Conservation (phyloP, 2,888 invertebrate species). For the Nasonia oneida region DNA sequence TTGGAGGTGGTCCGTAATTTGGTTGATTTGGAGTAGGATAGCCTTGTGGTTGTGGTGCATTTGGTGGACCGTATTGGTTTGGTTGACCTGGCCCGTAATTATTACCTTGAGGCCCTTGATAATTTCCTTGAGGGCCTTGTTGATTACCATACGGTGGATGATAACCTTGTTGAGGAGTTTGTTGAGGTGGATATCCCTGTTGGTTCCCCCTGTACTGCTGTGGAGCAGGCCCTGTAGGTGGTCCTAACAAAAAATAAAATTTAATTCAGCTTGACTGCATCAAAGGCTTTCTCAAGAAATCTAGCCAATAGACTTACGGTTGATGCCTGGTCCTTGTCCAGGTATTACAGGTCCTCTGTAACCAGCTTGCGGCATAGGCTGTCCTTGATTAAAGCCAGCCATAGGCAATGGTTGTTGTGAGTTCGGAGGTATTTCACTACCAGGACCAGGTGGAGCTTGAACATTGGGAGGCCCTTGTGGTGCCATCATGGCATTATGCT, state of each 20-base stretch:
- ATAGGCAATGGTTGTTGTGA: conserved; percentile 76
- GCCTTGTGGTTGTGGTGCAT: conserved; percentile 83
- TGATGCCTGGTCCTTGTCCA: conserved; percentile 80
- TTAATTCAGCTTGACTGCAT: not conserved
- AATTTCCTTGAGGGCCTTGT: conserved; percentile 82
- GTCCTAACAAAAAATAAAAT: conserved; percentile 71
- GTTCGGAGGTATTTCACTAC: conserved; percentile 76
- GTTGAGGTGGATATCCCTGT: conserved; percentile 82
- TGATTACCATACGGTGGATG: conserved; percentile 81
- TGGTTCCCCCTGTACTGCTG: conserved; percentile 81
- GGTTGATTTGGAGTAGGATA: conserved; percentile 84
- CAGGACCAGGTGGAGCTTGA: conserved; percentile 75
- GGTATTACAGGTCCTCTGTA: conserved; percentile 83
- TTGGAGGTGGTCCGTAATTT: conserved; percentile 75
- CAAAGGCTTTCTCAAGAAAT: conserved; percentile 18
- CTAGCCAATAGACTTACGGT: conserved; percentile 69
- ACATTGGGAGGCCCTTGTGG: conserved; percentile 78
- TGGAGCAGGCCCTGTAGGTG: conserved; percentile 81
- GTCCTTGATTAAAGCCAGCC: conserved; percentile 76
- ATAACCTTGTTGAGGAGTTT: conserved; percentile 84
- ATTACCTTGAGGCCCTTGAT: conserved; percentile 83
- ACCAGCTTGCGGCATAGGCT: conserved; percentile 77
- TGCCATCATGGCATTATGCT: conserved; percentile 76
- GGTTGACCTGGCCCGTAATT: conserved; percentile 80
- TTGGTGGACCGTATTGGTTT: conserved; percentile 84